Conservation (phyloP, 2,797 vertebrate species). For the Chrosomus eos region DNA sequence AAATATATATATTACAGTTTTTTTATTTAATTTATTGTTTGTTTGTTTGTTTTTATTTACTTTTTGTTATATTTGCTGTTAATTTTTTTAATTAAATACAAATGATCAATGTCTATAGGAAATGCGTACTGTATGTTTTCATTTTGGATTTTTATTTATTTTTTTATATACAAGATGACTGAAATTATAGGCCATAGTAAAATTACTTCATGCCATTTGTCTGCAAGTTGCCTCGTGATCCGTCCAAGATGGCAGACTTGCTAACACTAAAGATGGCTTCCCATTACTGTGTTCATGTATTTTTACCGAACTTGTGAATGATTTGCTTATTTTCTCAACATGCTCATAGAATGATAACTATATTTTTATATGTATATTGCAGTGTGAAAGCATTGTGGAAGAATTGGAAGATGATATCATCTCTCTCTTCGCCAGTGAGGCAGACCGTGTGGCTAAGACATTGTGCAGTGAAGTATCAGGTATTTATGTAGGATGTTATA, state of each 20-base stretch:
- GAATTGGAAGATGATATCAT: conserved; percentile 89
- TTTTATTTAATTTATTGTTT: no score
- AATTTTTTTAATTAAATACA: background rate
- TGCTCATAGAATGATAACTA: background rate
- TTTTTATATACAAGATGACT: background rate
- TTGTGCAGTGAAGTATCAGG: conserved; percentile 89
- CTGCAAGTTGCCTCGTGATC: background rate
- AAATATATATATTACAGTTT: background rate
- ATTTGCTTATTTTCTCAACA: background rate
- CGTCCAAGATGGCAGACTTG: conserved; percentile 57
- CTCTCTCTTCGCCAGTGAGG: conserved; percentile 80
- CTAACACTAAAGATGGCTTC: conserved; percentile 57
- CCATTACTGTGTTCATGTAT: conserved; percentile 22
- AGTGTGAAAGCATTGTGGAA: conserved; percentile 88
- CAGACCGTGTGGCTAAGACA: conserved; percentile 77
- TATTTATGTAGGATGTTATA: conserved; percentile 66
- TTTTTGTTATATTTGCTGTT: background rate
- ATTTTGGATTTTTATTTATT: background rate
- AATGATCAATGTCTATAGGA: background rate
- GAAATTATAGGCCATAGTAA: background rate
- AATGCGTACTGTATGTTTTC: background rate
- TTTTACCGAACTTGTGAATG: conserved; percentile 18
- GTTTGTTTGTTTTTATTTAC: no score
- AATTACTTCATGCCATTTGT: conserved; percentile 19
- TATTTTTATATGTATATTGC: conserved; percentile 61